These are phyloP conservation scores for Stenopsyche tienmushanensis DNA, from an alignment of 1,140 invertebrate genomes.

Conservation along the genomic window DNA sequence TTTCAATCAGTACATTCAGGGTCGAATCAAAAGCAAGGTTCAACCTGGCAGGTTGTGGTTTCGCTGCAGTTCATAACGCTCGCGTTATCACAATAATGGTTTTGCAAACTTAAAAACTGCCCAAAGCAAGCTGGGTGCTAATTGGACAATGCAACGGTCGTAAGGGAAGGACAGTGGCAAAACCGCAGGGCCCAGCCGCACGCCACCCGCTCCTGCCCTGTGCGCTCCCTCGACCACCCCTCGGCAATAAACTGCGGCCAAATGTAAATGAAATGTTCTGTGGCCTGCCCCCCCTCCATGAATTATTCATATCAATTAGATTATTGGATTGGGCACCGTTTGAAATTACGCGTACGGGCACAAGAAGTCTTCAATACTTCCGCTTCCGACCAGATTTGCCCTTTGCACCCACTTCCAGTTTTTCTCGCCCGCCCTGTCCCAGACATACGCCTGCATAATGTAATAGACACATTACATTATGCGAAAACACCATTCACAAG, in stretches of 20 bases:
- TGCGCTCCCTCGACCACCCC: too few relatives aligned
- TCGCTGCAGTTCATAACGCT: too few relatives aligned
- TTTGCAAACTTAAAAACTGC: background rate
- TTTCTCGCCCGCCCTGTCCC: too few relatives aligned
- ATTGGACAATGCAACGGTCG: background rate
- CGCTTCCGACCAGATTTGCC: background rate
- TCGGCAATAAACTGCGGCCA: constrained; percentile 36
- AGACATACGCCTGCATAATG: too few relatives aligned
- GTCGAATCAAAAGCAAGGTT: too few relatives aligned
- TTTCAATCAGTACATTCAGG: too few relatives aligned
- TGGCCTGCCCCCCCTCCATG: constrained; percentile 25
- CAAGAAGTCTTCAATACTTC: constrained; percentile 1
- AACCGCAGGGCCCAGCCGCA: background rate
- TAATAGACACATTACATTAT: too few relatives aligned
- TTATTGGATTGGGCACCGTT: constrained; percentile 36
- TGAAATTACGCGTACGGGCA: constrained; percentile 30
- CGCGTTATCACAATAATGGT: too few relatives aligned
- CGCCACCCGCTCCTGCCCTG: too few relatives aligned
- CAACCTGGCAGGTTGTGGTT: background rate
- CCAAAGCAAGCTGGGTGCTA: constrained; percentile 15
- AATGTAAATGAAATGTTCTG: constrained; percentile 40
- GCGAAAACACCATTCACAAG: too few relatives aligned
- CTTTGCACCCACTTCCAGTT: too few relatives aligned
- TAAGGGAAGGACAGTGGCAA: too few relatives aligned
- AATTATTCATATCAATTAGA: constrained; percentile 42